Conservation (phyloP, 2,888 invertebrate genomes). For the Norana najaformis region DNA sequence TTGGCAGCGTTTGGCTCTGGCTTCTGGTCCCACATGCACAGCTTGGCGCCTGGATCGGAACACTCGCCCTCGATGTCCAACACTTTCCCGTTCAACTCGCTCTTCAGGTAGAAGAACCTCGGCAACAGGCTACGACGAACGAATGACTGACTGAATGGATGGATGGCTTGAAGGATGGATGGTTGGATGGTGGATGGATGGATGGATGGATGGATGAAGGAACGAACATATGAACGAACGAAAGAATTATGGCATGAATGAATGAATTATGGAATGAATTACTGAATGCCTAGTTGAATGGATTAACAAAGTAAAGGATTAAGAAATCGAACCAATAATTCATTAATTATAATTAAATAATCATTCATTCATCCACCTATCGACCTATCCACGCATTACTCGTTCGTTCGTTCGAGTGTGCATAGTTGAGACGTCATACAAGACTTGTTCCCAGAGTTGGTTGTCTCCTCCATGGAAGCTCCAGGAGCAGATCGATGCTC, state of each 20-base stretch:
- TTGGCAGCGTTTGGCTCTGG: neutral
- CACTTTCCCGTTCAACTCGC: constrained; percentile 29
- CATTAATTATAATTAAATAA: neutral
- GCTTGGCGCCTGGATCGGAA: constrained; percentile 22
- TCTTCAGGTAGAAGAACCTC: constrained; percentile 29
- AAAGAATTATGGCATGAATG: neutral
- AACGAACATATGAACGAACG: neutral
- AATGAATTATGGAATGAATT: neutral
- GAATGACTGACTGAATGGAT: neutral
- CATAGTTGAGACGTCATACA: neutral
- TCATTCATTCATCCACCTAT: neutral
- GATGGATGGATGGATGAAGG: neutral
- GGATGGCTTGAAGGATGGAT: neutral
- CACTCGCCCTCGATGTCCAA: constrained; percentile 26
- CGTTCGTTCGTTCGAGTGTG: neutral
- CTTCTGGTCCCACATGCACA: constrained; percentile 33
- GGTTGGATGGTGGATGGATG: neutral
- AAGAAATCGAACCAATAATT: neutral
- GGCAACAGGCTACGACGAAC: constrained; percentile 20
- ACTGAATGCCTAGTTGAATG: too few relatives aligned
- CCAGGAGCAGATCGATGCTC: constrained; percentile 25
- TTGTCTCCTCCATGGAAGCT: constrained; percentile 24
- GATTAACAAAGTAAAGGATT: too few relatives aligned
- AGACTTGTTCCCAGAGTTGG: constrained; percentile 28
- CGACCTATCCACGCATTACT: neutral